Conservation (phyloP, 1,140 invertebrate species). For the Delia radicum region DNA sequence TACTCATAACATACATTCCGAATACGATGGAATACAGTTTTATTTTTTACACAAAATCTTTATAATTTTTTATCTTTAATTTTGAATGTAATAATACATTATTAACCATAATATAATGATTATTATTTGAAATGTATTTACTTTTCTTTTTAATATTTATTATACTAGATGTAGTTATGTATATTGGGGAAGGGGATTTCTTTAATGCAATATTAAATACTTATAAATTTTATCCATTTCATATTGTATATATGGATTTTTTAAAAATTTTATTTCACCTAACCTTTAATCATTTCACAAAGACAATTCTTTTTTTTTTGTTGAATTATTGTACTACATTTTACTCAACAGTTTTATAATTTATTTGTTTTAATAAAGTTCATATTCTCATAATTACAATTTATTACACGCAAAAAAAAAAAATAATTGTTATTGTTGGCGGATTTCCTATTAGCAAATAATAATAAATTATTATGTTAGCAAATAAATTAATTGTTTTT, state of each 20-base stretch:
- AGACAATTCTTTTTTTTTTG: too few species aligned
- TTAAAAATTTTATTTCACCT: not conserved
- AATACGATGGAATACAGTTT: not conserved
- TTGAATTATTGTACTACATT: slow-evolving; percentile 4
- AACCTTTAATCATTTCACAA: not conserved
- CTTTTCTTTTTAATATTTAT: not conserved
- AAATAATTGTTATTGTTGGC: too few species aligned
- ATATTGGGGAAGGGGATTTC: not conserved
- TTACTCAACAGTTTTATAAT: slow-evolving; percentile 3
- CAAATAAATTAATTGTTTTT: too few species aligned
- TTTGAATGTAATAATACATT: not conserved
- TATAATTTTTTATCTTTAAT: not conserved
- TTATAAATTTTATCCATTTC: not conserved
- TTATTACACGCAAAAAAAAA: too few species aligned
- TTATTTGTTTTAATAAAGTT: not conserved
- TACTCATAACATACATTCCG: not conserved
- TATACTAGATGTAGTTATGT: not conserved
- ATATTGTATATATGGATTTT: not conserved
- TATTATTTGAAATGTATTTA: not conserved
- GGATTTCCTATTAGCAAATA: too few species aligned
- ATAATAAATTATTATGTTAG: too few species aligned
- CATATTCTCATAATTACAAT: not conserved
- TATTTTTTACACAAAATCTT: not conserved
- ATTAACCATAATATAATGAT: not conserved
- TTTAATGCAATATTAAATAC: not conserved